A percentile compares a stretch with the other conserved stretches of the same genome.
phyloP scores from a whole-genome alignment of 2,797 vertebrate genomes.

The Chelidonichthys spinosus region DNA sequence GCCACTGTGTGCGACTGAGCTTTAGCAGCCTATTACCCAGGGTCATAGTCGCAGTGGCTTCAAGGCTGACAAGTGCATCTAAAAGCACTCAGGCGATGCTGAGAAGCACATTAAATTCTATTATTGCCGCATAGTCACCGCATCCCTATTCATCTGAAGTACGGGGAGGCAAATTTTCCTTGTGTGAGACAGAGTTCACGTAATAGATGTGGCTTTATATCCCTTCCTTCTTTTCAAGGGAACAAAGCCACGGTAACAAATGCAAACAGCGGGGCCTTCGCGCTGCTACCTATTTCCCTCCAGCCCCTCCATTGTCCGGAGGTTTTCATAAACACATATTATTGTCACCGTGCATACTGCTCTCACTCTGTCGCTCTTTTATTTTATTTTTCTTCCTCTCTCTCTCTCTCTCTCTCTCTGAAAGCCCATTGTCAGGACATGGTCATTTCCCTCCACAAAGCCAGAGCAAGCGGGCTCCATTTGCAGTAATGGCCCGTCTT shows the following conservation, averaged over 20 bases:
- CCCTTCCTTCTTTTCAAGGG: conserved; percentile 74
- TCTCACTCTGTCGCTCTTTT: conserved; percentile 40
- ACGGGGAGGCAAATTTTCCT: conserved; percentile 76
- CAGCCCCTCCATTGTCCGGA: conserved; percentile 68
- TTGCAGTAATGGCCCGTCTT: conserved; percentile 71
- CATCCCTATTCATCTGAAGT: conserved; percentile 74
- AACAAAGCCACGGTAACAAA: conserved; percentile 79
- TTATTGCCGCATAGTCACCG: conserved; percentile 80
- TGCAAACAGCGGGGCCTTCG: conserved; percentile 71
- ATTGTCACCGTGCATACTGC: conserved; percentile 67
- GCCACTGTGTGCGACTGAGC: conserved; percentile 57
- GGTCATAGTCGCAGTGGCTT: conserved; percentile 82
- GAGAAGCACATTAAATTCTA: conserved; percentile 84
- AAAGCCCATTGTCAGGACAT: conserved; percentile 77
- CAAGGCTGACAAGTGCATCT: conserved; percentile 83
- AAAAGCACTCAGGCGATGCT: conserved; percentile 81
- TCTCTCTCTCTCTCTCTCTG: conserved; percentile 35
- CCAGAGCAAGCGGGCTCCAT: conserved; percentile 72
- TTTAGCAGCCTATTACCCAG: conserved; percentile 79
- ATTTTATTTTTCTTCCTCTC: conserved; percentile 10
- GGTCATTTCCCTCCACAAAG: conserved; percentile 76
- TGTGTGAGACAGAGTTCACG: conserved; percentile 79
- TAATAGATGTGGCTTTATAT: conserved; percentile 82
- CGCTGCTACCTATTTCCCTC: conserved; percentile 67
- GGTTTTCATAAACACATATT: conserved; percentile 78